Evolutionary conservation across 1,140 invertebrate genomes (phyloP), one percentile per base, ranked within the genome.

Genomic region (Dinoponera quadriceps): DNA sequence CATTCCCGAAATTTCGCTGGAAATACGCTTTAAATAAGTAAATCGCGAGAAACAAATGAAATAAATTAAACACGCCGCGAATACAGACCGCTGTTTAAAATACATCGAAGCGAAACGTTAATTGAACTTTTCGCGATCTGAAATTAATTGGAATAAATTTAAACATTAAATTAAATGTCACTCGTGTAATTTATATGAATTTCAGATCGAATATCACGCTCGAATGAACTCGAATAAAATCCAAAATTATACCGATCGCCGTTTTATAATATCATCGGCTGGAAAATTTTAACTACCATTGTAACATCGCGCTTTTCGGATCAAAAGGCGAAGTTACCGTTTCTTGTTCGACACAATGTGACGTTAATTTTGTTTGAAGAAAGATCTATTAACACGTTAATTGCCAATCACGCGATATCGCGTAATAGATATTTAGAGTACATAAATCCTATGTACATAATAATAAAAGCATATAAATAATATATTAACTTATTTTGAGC

Each of bases 141-240:
- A 22, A 68, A 27, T 33, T 9, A 55, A 25, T 38, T 3, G 2
- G 9, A 3, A 68, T 33, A 62, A 62, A 51, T 78, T 33, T 22
- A 29, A 20, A 74, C 57, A 13, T 29, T 38, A 38, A 54, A 77
- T 54, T 54, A 25, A 55, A 54, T 51, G 11, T 20, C 29, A 66
- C 29, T 66, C 22, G 25, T 9, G 20, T 33, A 22, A 74, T 44
- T 44, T 44, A 20, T 29, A 48, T 55, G 54, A n/a, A 20, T 22
- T 55, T 20, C 20, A 55, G n/a, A 20, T 55, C 54, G 54, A n/a
- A 55, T 55, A 20, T 9, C 54, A 20, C 20, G 20, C 38, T 55
- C 54, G 22, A n/a, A 44, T 44, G 38, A 9, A 20, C 54, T 22
- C 54, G 54, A 20, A 55, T 74, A 9, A 48, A 60, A 62, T 75